Percentiles rank a stretch among this genome's conserved stretches.
Evolutionary conservation across 2,797 vertebrate genomes (phyloP).

Genomic region (Sorex maritimensis): DNA sequence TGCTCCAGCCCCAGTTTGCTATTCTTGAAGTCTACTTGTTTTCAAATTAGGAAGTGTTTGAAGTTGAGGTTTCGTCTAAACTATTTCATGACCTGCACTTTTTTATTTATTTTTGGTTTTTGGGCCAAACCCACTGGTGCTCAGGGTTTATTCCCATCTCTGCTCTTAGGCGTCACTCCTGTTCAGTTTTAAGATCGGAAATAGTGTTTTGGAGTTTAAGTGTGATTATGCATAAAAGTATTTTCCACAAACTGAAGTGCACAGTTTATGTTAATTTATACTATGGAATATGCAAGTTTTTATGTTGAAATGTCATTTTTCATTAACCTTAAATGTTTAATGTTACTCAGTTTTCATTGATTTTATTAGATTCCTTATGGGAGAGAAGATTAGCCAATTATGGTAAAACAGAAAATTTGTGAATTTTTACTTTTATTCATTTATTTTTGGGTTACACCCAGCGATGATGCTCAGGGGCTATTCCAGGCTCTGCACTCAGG

Average conservation of each 20-base stretch:
- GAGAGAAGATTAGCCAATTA: background rate
- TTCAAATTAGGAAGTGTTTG: background rate
- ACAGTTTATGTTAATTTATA: background rate
- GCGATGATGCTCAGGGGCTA: too few relatives aligned
- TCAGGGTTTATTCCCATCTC: background rate
- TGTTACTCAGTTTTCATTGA: background rate
- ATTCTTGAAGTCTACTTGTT: background rate
- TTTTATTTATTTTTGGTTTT: background rate
- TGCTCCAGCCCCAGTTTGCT: background rate
- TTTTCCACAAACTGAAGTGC: background rate
- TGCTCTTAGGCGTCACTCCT: background rate
- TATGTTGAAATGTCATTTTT: conserved; percentile 42
- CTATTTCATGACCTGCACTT: background rate
- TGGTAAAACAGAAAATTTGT: conserved; percentile 25
- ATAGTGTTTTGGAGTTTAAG: conserved; percentile 3
- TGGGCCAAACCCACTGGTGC: background rate
- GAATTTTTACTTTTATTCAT: background rate
- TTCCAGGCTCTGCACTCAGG: too few relatives aligned
- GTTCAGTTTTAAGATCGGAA: background rate
- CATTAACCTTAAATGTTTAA: conserved; percentile 28
- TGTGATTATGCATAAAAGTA: background rate
- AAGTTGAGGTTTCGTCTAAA: background rate
- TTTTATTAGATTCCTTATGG: background rate
- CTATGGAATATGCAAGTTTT: background rate
- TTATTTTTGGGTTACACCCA: too few relatives aligned